Percentiles rank a stretch among this genome's conserved stretches.
Evolutionary conservation across 2,888 invertebrate genomes (phyloP).

Genomic region (Exephanes ischioxanthus): DNA sequence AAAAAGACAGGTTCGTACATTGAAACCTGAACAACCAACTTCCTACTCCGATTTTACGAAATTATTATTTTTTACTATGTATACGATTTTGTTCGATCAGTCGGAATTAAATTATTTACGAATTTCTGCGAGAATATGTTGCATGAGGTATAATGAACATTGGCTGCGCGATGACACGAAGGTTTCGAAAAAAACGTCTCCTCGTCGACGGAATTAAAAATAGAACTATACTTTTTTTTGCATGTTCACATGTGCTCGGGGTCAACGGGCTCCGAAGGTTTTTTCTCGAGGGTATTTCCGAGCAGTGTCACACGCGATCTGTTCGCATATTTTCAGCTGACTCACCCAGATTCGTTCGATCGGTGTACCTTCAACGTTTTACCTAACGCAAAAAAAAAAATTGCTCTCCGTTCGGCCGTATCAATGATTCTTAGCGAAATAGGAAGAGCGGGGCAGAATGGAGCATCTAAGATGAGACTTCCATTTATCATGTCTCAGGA

Average conservation of each 20-base stretch:
- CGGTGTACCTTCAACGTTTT: neutral
- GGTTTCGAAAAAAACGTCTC: conserved; percentile 33
- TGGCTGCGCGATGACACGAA: neutral
- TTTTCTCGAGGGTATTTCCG: conserved; percentile 15
- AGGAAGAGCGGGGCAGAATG: neutral
- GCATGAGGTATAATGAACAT: conserved; percentile 13
- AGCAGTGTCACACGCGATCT: conserved; percentile 16
- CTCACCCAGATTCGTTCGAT: conserved; percentile 4
- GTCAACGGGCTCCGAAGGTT: conserved; percentile 23
- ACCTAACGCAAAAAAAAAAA: neutral
- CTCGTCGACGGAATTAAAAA: conserved; percentile 23
- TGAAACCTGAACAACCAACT: too few relatives aligned
- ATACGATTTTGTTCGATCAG: neutral
- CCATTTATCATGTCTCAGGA: neutral
- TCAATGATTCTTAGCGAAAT: neutral
- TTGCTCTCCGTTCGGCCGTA: too few relatives aligned
- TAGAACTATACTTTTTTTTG: conserved; percentile 48
- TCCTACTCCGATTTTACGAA: too few relatives aligned
- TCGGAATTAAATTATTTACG: neutral
- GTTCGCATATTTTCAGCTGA: conserved; percentile 16
- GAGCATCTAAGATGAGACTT: neutral
- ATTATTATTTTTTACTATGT: neutral
- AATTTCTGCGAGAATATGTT: neutral
- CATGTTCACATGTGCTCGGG: conserved; percentile 41
- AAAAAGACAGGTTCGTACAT: too few relatives aligned